A percentile compares a stretch with the other conserved stretches of the same genome.
phyloP scores from a whole-genome alignment of 2,797 vertebrate genomes.

The Threskiornis aethiopicus region DNA sequence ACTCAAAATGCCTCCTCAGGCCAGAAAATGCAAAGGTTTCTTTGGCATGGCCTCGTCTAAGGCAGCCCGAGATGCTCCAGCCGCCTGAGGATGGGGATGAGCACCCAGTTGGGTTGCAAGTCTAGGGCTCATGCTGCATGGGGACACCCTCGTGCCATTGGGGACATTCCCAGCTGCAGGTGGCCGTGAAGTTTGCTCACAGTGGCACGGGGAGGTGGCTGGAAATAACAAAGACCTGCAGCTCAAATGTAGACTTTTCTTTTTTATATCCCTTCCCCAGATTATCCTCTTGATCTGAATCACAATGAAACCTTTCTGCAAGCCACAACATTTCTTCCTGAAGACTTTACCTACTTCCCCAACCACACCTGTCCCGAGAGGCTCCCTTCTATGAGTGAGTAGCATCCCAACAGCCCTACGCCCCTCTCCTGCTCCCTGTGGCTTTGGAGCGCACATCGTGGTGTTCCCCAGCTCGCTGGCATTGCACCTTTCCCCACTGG shows the following conservation, averaged over 20 bases:
- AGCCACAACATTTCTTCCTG: conserved; percentile 90
- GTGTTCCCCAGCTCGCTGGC: not conserved
- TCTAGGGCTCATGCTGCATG: fast-evolving
- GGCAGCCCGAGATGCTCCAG: not conserved
- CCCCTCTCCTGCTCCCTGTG: not conserved
- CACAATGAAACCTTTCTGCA: conserved; percentile 87
- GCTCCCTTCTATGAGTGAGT: conserved; percentile 95
- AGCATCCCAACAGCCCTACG: not conserved
- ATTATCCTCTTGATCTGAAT: conserved; percentile 93
- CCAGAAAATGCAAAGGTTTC: not conserved
- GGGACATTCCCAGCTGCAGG: not conserved
- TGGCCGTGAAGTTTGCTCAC: not conserved
- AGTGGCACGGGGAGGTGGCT: not conserved
- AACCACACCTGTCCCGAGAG: conserved; percentile 89
- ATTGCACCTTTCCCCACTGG: not conserved
- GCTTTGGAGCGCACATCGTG: not conserved
- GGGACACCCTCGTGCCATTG: not conserved
- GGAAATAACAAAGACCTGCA: not conserved
- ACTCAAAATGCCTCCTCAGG: not conserved
- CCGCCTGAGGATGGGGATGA: not conserved
- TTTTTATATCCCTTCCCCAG: conserved; percentile 54
- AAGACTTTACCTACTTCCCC: conserved; percentile 91
- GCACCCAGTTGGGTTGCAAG: not conserved
- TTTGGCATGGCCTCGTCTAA: not conserved
- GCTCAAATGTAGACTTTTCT: not conserved